Evolutionary conservation across 2,888 invertebrate species (phyloP), one percentile per base, ranked within the genome.

Genomic region (Oscheius sp.): DNA sequence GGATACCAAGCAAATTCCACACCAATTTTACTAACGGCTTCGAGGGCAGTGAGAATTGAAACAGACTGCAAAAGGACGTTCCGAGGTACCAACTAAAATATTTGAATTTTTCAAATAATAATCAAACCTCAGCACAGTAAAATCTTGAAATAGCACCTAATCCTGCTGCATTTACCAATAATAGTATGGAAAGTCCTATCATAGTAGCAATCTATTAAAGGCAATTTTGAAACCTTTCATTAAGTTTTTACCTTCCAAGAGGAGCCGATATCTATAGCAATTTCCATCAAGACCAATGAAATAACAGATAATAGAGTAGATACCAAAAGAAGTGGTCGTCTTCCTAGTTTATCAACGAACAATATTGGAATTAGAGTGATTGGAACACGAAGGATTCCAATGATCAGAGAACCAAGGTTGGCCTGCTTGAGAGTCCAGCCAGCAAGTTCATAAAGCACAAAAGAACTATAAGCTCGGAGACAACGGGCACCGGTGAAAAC

Each of bases 401-500:
- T 54, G 32, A 68, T 44, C 36, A 68, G 30, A 22, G 64, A 64
- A 4, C 54, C 57, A 20, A 57, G 20, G 20, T 67, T 64, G 14
- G 74, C 72, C 6, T 54, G 51, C 17, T 70, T 63, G 9, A 51
- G 49, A 12, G 61, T 59, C 70, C 70, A 74, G 17, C 59, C 57
- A 24, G 66, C 57, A 30, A 74, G 50, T 26, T 66, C 70, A 47
- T 67, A 54, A 9, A 75, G 69, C 2, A 75, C 57, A 56, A 67
- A 75, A 30, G 75, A 73, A 41, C 56, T 64, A 50, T 71, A 75
- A 24, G 68, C 62, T 12, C 75, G 72, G 22, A 75, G 68, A 30
- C 65, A 68, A 0, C 75, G 67, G 8, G 75, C 75, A n/a, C 75
- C 75, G 20, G 75, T 73, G 67, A 73, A 73, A 9, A 75, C 75